Percentiles rank a stretch among this genome's conserved stretches.
These are phyloP conservation scores for Drosophila melanocephala DNA, from an alignment of 2,888 invertebrate genomes.

Conservation along the genomic window DNA sequence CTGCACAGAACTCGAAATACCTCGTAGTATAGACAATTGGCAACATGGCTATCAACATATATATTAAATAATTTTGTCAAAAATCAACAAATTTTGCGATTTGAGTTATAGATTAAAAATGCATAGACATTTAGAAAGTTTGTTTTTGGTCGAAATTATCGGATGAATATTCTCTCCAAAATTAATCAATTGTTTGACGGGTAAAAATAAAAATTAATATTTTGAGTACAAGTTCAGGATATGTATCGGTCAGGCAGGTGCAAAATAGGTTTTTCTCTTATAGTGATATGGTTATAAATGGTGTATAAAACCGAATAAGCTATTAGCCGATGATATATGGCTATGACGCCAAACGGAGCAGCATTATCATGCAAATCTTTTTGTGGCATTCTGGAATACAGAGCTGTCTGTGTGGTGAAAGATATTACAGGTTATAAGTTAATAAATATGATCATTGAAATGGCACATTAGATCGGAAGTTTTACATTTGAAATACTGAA, in stretches of 20 bases:
- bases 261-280: neutral
- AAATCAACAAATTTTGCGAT: neutral
- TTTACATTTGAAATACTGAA: neutral
- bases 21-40: neutral
- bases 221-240: neutral
- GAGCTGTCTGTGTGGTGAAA: slow-evolving; percentile 1
- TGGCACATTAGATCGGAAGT: neutral
- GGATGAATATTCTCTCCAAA: neutral
- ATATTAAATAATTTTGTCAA: neutral
- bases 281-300: neutral
- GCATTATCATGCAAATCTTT: slow-evolving; percentile 55
- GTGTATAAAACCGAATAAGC: neutral
- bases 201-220: neutral
- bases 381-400: slow-evolving; percentile 36
- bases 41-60: neutral
- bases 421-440: slow-evolving; percentile 11
- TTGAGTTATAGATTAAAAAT: neutral
- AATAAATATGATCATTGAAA: neutral
- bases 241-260: neutral
- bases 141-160: neutral
- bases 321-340: slow-evolving; percentile 34
- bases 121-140: neutral
- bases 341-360: slow-evolving; percentile 46
- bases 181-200: neutral
- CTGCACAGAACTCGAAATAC: neutral